These are phyloP conservation scores for Eriosoma lanigerum DNA, from an alignment of 1,140 invertebrate genomes.

Conservation along the genomic window DNA sequence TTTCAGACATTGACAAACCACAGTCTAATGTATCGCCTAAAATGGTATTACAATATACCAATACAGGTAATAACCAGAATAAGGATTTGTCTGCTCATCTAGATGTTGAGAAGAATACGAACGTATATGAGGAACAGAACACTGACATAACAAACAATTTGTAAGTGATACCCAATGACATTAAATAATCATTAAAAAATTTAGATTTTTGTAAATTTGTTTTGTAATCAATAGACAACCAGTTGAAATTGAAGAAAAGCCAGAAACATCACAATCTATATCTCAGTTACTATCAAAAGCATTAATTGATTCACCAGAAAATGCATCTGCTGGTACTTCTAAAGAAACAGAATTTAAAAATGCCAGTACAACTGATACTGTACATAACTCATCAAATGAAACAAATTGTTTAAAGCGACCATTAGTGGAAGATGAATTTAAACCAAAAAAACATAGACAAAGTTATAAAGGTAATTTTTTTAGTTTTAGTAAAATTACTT, in stretches of 20 bases:
- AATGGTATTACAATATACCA: constrained; percentile 26
- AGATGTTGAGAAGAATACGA: constrained; percentile 46
- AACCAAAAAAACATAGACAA: constrained; percentile 66
- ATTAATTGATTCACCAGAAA: constrained; percentile 21
- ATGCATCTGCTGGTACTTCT: constrained; percentile 15
- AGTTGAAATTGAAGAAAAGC: constrained; percentile 34
- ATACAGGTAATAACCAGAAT: constrained; percentile 44
- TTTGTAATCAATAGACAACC: no score
- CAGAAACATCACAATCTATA: constrained; percentile 12
- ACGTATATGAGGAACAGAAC: constrained; percentile 28
- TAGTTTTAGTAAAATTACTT: no score
- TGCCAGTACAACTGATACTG: background rate
- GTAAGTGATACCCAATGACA: no score
- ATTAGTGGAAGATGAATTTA: constrained; percentile 64
- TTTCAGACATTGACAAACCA: constrained; percentile 32
- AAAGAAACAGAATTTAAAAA: constrained; percentile 45
- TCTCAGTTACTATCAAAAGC: background rate
- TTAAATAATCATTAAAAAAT: background rate
- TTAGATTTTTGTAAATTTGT: no score
- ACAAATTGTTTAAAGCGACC: constrained; percentile 28
- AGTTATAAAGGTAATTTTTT: constrained; percentile 38
- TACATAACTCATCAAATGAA: constrained; percentile 4
- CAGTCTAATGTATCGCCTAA: constrained; percentile 7
- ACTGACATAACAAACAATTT: background rate
- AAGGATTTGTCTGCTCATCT: constrained; percentile 31